A percentile compares a stretch with the other conserved stretches of the same genome.
These are phyloP conservation scores for Plagodis dolabraria DNA, from an alignment of 2,888 invertebrate genomes.

Conservation along the genomic window DNA sequence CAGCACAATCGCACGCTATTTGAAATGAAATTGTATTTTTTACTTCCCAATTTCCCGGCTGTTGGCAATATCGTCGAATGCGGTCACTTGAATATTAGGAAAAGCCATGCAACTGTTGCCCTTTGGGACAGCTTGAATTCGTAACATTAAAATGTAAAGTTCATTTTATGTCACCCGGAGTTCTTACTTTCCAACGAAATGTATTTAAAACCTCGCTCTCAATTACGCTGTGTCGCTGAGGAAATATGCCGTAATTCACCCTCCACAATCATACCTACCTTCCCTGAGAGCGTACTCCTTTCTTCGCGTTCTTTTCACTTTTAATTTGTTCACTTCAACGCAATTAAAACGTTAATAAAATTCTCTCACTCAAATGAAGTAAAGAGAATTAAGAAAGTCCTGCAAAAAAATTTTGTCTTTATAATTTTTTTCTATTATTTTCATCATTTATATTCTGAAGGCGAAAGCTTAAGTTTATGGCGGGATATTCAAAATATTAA, in stretches of 20 bases:
- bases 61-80: slow-evolving; percentile 20
- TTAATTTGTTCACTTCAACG: slow-evolving; percentile 36
- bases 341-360: slow-evolving; percentile 35
- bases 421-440: slow-evolving; percentile 13
- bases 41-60: slow-evolving; percentile 21
- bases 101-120: slow-evolving; percentile 2
- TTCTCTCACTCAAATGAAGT: slow-evolving; percentile 11
- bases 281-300: slow-evolving; percentile 36
- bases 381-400: slow-evolving; percentile 15
- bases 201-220: slow-evolving; percentile 42
- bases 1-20: slow-evolving; percentile 30
- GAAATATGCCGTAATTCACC: slow-evolving; percentile 49
- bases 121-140: slow-evolving; percentile 31
- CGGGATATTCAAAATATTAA: too few species aligned
- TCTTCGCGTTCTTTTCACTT: slow-evolving; percentile 29
- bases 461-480: too few species aligned
- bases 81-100: slow-evolving; percentile 9
- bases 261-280: slow-evolving; percentile 40
- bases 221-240: slow-evolving; percentile 44
- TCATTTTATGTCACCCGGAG: slow-evolving; percentile 17
- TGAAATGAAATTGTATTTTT: slow-evolving; percentile 31
- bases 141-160: slow-evolving; percentile 25
- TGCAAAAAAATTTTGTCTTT: slow-evolving; percentile 14
- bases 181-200: slow-evolving; percentile 40
- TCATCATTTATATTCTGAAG: neutral